A percentile compares a stretch with the other conserved stretches of the same genome.
Evolutionary conservation across 1,140 invertebrate species (phyloP).

Genomic region (Drosophila simulans): DNA sequence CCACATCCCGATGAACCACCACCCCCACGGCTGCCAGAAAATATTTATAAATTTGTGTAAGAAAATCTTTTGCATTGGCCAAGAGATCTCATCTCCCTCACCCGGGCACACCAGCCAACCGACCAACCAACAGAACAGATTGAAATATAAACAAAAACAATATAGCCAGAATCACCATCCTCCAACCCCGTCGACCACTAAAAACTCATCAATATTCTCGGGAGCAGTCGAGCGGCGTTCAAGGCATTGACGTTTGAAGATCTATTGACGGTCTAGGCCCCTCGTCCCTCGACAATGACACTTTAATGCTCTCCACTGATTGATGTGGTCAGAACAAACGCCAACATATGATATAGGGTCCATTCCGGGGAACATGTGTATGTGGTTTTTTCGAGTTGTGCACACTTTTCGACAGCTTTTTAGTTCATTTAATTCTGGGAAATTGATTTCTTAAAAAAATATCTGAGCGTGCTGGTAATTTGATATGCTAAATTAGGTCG

Average conservation of each 20-base stretch:
- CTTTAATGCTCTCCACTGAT: slow-evolving; percentile 73
- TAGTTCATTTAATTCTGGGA: slow-evolving; percentile 40
- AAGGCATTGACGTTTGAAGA: slow-evolving; percentile 78
- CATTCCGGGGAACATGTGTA: slow-evolving; percentile 51
- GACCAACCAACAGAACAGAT: slow-evolving; percentile 37
- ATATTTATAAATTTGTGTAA: slow-evolving; percentile 67
- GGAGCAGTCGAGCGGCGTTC: slow-evolving; percentile 16
- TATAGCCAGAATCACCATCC: slow-evolving; percentile 7
- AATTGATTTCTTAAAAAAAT: slow-evolving; percentile 26
- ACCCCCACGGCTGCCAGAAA: slow-evolving; percentile 29
- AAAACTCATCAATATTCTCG: slow-evolving; percentile 73
- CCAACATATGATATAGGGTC: slow-evolving; percentile 62
- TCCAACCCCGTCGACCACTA: slow-evolving; percentile 56
- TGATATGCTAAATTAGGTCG: slow-evolving; percentile 29
- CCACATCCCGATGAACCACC: slow-evolving; percentile 6
- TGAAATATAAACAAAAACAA: slow-evolving; percentile 66
- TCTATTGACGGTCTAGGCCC: slow-evolving; percentile 55
- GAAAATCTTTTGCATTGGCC: slow-evolving; percentile 56
- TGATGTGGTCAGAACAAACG: slow-evolving; percentile 56
- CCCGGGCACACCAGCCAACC: slow-evolving; percentile 9
- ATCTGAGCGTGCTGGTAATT: slow-evolving; percentile 11
- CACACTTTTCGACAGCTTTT: slow-evolving; percentile 33
- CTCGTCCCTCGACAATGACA: slow-evolving; percentile 67
- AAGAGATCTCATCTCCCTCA: slow-evolving; percentile 29
- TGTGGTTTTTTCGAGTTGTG: slow-evolving; percentile 25